Base-by-base conservation (phyloP, 2,797 vertebrate species). In the Denticeps clupeoides region DNA sequence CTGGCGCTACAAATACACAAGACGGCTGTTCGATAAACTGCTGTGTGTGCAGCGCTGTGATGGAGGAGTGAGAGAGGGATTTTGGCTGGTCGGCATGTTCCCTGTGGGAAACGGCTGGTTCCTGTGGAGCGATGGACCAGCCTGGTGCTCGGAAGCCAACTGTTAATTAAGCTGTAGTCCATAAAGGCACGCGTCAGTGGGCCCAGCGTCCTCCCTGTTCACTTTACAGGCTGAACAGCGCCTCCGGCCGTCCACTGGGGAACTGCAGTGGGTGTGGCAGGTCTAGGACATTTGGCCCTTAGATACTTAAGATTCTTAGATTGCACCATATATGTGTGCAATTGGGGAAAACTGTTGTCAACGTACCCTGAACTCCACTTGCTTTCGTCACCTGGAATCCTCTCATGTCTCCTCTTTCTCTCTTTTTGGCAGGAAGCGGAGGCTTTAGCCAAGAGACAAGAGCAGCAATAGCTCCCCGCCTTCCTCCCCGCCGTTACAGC, bases 401-500 rank as follows among this genome's bases (percentile, higher is more conserved):
- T 64, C 42, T 60, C 41, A 51, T 18, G 68, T 5, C 28, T 28
- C 50, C 16, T 45, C 31, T 61, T 66, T 53, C 70, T 62, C 47
- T 64, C 9, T 78, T 74, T 10, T 38, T 21, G 53, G 46, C 81
- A 97, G 93, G 93, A 97, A 74, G 93, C 93, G 1, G 88, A 91
- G 75, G 91, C 90, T 27, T 74, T 87, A 59, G 84, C 84, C n/a
- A 91, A 88, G 73, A 81, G n/a, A n/a, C n/a, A 73, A 59, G 69
- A 58, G 3, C 81, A 82, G 67, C 75, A 82, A 74, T 85, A 84
- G 74, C 68, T 38, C 38, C 7, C 31, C 40, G 15, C 51, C 51
- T 51, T 56, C 42, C 46, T 33, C 23, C 12, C 51, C 11, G 35
- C 32, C 24, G 32, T 41, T 26, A 56, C 45, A 18, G 47, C 29